Evolutionary conservation across 2,113 vertebrate genomes (phyloP).

Genomic region (Corythornis madagascariensis): DNA sequence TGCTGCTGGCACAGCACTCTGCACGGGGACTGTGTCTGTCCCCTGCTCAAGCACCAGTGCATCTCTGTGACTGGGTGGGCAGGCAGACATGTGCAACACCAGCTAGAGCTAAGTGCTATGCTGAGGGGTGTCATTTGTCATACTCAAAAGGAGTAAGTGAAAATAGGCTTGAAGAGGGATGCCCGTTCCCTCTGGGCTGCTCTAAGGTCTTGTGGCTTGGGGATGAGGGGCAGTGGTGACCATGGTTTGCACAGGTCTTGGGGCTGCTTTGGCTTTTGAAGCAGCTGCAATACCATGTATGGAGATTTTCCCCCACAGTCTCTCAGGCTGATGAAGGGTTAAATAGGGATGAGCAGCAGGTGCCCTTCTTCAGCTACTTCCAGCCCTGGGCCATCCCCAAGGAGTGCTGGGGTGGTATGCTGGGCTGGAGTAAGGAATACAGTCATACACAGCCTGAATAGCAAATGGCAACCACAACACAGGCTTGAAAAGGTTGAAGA

Average conservation of each 20-base stretch:
- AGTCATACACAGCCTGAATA: background rate
- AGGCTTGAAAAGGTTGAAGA: background rate
- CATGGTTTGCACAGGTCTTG: fast-evolving
- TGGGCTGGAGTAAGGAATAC: fast-evolving
- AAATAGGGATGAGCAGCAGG: fast-evolving
- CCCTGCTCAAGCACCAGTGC: fast-evolving
- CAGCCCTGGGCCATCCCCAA: fast-evolving
- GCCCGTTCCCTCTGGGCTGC: background rate
- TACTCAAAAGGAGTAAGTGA: fast-evolving
- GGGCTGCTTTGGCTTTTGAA: background rate
- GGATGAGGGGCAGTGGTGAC: background rate
- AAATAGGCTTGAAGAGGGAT: background rate
- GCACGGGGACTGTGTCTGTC: fast-evolving
- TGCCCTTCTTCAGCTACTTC: background rate
- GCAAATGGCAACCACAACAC: fast-evolving
- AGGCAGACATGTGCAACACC: background rate
- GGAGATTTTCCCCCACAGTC: background rate
- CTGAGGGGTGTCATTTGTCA: background rate
- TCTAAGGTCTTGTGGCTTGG: background rate
- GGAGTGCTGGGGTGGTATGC: background rate
- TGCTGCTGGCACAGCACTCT: fast-evolving
- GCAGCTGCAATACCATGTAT: background rate
- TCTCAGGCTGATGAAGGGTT: background rate
- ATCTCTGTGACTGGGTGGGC: fast-evolving
- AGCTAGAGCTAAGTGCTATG: fast-evolving